These are phyloP conservation scores for Hypercompe scribonia DNA, from an alignment of 2,888 invertebrate species.

Conservation along the genomic window DNA sequence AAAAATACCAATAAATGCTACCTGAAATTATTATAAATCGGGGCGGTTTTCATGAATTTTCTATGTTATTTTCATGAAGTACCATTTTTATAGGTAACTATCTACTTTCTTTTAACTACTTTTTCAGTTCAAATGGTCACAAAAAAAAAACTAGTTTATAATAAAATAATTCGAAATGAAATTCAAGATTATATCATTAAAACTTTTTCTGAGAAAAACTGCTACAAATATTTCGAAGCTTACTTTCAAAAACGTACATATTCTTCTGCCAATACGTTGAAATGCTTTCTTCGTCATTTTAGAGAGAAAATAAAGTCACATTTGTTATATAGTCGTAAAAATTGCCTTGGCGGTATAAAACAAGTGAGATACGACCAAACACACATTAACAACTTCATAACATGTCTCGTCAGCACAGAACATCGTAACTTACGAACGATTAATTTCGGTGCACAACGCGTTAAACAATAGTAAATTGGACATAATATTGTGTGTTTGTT, in stretches of 20 bases:
- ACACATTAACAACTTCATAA: slow-evolving; percentile 25
- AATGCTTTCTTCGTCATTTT: background rate
- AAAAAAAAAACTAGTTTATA: too few relatives aligned
- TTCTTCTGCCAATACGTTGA: background rate
- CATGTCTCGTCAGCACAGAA: slow-evolving; percentile 38
- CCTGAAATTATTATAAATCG: too few relatives aligned
- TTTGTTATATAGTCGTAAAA: background rate
- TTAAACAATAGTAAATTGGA: background rate
- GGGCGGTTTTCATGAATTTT: too few relatives aligned
- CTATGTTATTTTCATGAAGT: too few relatives aligned
- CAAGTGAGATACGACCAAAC: slow-evolving; percentile 17
- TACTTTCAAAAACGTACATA: background rate
- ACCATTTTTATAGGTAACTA: too few relatives aligned
- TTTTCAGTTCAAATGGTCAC: too few relatives aligned
- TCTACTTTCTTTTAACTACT: too few relatives aligned
- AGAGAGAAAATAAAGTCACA: background rate
- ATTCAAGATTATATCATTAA: background rate
- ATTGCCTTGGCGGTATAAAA: slow-evolving; percentile 28
- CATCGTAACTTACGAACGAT: slow-evolving; percentile 24
- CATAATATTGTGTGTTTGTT: background rate
- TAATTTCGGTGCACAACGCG: background rate
- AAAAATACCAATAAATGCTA: too few relatives aligned
- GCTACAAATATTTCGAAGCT: background rate
- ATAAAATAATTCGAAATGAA: too few relatives aligned
- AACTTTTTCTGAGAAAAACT: background rate